phyloP scores from a whole-genome alignment of 2,888 invertebrate species.

The Leucophora obtusa region DNA sequence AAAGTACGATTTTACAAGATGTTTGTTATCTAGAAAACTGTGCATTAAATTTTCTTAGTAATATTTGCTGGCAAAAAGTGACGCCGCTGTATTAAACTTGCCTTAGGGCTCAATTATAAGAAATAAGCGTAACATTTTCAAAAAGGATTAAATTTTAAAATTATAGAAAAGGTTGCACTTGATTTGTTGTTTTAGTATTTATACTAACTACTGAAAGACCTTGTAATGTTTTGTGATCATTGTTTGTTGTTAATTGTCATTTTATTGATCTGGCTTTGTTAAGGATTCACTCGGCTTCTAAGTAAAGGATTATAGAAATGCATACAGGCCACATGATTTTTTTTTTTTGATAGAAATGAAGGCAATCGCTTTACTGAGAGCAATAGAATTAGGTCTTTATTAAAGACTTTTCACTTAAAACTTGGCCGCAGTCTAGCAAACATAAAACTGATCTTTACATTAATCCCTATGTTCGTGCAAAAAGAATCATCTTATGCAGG shows the following conservation, averaged over 20 bases:
- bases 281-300: constrained; percentile 4
- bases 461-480: no score
- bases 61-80: background rate
- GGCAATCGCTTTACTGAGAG: background rate
- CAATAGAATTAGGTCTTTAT: no score
- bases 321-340: background rate
- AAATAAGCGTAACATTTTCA: constrained; percentile 37
- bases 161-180: background rate
- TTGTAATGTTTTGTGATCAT: constrained; percentile 73
- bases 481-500: no score
- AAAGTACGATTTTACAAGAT: background rate
- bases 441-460: no score
- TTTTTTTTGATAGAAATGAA: background rate
- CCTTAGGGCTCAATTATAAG: constrained; percentile 31
- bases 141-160: constrained; percentile 44
- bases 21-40: no score
- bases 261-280: constrained; percentile 74
- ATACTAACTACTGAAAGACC: constrained; percentile 73
- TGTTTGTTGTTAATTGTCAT: constrained; percentile 75
- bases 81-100: constrained; percentile 2
- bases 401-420: no score
- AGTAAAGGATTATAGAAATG: constrained; percentile 33
- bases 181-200: background rate
- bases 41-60: constrained; percentile 9
- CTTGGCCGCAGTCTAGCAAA: no score